phyloP scores from a whole-genome alignment of 2,113 vertebrate species.

The Sclerurus mexicanus region DNA sequence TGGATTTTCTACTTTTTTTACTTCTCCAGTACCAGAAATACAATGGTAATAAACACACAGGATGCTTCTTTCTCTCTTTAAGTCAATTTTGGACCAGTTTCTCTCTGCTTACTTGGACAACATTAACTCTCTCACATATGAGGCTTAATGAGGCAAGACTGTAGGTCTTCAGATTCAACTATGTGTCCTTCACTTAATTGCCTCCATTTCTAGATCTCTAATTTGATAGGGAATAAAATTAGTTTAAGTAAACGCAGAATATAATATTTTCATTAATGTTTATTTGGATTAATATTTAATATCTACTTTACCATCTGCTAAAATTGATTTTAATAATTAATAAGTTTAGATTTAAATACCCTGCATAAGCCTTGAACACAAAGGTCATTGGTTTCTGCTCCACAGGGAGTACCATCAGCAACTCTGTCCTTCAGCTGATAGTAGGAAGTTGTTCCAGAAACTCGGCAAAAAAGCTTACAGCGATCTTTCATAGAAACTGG shows the following conservation, averaged over 20 bases:
- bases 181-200: neutral
- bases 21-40: neutral
- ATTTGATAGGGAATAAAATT: neutral
- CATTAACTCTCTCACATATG: neutral
- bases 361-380: constrained; percentile 98
- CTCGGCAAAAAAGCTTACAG: constrained; percentile 97
- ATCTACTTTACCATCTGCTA: neutral
- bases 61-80: neutral
- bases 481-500: constrained; percentile 95
- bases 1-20: neutral
- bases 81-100: neutral
- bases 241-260: neutral
- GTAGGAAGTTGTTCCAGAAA: constrained; percentile 89
- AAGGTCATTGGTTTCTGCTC: constrained; percentile 90
- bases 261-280: neutral
- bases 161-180: neutral
- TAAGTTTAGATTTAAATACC: constrained; percentile 76
- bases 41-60: neutral
- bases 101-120: neutral
- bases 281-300: constrained; percentile 1
- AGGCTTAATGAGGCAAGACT: neutral
- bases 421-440: constrained; percentile 95
- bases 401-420: constrained; percentile 91
- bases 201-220: neutral
- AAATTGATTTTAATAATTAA: constrained; percentile 10